A percentile compares a stretch with the other conserved stretches of the same genome.
Conservation (phyloP, 92 coral and sea anemone species). For the Heliopora coerulea region DNA sequence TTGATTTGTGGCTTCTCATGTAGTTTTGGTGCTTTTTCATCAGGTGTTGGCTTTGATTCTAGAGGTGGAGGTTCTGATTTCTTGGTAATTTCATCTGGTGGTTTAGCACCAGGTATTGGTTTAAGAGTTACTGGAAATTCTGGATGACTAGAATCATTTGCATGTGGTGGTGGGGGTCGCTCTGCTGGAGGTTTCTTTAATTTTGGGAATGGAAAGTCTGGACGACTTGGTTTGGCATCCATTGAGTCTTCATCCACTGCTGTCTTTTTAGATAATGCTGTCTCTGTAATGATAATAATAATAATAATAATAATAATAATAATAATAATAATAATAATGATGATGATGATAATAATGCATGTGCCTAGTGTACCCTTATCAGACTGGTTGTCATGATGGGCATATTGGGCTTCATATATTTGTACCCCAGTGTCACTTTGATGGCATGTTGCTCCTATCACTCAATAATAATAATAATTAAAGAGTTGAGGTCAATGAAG, state of each 20-base stretch:
- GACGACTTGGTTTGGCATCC: constrained; percentile 32
- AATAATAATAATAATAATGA: no score
- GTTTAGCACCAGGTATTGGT: constrained; percentile 6
- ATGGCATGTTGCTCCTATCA: no score
- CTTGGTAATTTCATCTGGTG: constrained; percentile 27
- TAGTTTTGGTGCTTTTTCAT: constrained; percentile 25
- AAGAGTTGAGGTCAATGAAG: no score
- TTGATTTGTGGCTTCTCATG: constrained; percentile 17
- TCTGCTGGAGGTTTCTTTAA: constrained; percentile 1
- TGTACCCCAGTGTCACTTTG: no score
- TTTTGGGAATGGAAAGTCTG: constrained; percentile 25
- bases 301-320: no score
- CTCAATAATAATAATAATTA: no score
- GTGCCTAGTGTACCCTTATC: no score
- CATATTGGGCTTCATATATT: no score
- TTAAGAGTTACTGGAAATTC: constrained; percentile 13
- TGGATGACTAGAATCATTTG: background rate
- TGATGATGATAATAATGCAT: no score
- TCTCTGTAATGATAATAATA: background rate
- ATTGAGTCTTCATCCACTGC: constrained; percentile 5
- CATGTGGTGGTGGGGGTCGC: constrained; percentile 11
- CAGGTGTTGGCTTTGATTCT: constrained; percentile 3
- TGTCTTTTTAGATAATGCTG: background rate
- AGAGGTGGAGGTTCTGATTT: constrained; percentile 39
- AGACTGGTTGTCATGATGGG: no score